Base-by-base conservation (phyloP, 2,888 invertebrate species). In the Scaptodrosophila latifasciaeformis region DNA sequence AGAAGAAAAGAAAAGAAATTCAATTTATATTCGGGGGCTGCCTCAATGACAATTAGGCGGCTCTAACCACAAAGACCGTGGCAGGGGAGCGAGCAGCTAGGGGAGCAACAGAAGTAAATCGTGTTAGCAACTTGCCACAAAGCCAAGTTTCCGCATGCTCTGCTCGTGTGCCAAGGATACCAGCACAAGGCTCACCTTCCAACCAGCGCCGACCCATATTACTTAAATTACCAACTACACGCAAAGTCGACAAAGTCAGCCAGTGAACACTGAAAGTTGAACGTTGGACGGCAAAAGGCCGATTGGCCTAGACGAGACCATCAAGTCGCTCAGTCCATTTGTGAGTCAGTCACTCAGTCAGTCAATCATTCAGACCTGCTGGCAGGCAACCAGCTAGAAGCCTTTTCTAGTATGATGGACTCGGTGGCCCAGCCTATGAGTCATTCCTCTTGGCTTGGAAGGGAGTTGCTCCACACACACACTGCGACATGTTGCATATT, bases 211-310 rank as follows among this genome's bases (percentile, higher is more conserved):
- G 80, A 81, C 79, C 81, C 76, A 83, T 68, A 79, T 82, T 72
- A 67, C 71, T 70, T 76, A 71, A 83, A 74, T 82, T 77, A 75
- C 74, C 59, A 79, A 67, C 67, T 76, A 76, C 84, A 83, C 84
- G 83, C 82, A 78, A 81, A 67, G 66, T 71, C 72, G 54, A 44
- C 66, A 64, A 62, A 74, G 52, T 51, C 45, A 31, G 45, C 35
- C 37, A 27, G 18, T n/a, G n/a, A 47, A 57, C 46, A 46, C 49
- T 43, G 35, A 54, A 29, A 47, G 59, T 31, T 52, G 55, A 46
- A 52, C 48, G 21, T 49, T 27, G 13, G 54, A 35, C 34, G 34
- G 12, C 21, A 46, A 46, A 34, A 46, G 31, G 34, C 34, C 19
- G 10, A 44, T 2, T 27, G 29, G 27, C 27, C n/a, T 2, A 44